Evolutionary conservation across 1,140 invertebrate species (phyloP), one percentile per base, ranked within the genome.

Genomic region (Zaprionus africanus): DNA sequence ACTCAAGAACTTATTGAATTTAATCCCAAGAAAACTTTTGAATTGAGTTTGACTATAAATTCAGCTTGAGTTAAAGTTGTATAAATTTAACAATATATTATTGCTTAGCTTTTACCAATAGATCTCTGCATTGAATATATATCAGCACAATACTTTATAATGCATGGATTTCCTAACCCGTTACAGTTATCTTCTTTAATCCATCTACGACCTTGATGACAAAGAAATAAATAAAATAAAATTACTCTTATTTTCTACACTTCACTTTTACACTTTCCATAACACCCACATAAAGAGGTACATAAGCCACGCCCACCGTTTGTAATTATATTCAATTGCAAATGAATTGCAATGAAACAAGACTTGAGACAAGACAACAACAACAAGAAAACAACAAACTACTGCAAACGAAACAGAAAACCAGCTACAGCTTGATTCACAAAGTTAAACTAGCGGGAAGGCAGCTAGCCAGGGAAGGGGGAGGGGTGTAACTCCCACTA

Each of bases 301-400:
- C 13, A 53, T 43, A 36, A 22, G 36, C 31, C 71, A 69, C 74
- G 64, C 71, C 58, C 78, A 69, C 76, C 36, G 15, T 2, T 22
- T 69, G 57, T 71, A 65, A 73, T 84, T 84, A 67, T 68, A 70
- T 81, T 84, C 81, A 84, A 86, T 77, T 86, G 79, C 67, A 87
- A 86, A 74, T 76, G 66, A 78, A 67, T 80, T 80, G 62, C 43
- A 68, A 56, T 78, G 56, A 76, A 68, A 81, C 83, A 43, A 57
- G 65, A 61, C 66, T 46, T 41, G 53, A 51, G 59, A 85, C 76
- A 83, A 87, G 82, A 87, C 79, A 31, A 22, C 22, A 22, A 26
- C 26, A 26, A 31, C 31, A 31, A 31, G 2, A 31, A 1, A 31
- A 31, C 31, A 31, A 85, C 80, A 88, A 87, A 78, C 82, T 82